Base-by-base conservation (phyloP, 64 coral and sea anemone species). In the Montipora foliosa region DNA sequence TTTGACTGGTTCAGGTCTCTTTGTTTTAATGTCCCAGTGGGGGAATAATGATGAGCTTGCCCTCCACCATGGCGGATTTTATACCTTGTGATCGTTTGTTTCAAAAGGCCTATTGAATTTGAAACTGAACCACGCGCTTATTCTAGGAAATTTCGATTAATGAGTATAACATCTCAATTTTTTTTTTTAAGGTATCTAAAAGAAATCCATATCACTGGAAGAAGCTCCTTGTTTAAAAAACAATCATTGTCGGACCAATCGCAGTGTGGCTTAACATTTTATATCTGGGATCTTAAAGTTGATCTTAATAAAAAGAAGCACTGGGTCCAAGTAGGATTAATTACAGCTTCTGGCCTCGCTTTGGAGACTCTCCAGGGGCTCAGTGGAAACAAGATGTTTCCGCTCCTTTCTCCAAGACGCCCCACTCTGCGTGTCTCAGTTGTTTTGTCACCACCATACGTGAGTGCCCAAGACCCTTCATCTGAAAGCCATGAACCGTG, bases 381-480 rank as follows among this genome's bases (percentile, higher is more conserved):
- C 45, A 70, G 14, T 60, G 76, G 73, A 2, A 20, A 29, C 6
- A 92, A 51, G 17, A 0, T 88, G 14, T 44, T n/a, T 37, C 92
- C 92, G 24, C 51, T 69, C 14, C 46, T 80, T 12, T 7, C 44
- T 20, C 51, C 44, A 20, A 77, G 8, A 29, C 76, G 48, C 16
- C 92, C 82, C 12, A 16, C 19, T 53, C 84, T 93, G 19, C 46
- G 92, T 14, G 92, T 93, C 10, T 84, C 92, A 80, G 85, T 93
- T 9, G 84, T 88, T 51, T 52, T 51, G 6, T n/a, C 66, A 50
- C 84, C 92, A 4, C 49, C 85, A 46, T 78, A 75, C 55, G 87
- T 88, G 77, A 16, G 79, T 13, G 75, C 78, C 9, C 29, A 86
- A 46, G 66, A 22, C 9, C 66, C 82, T 49, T 45, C 82, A 44